These are phyloP conservation scores for Eumerus sabulonum DNA, from an alignment of 2,888 invertebrate species.

Conservation along the genomic window DNA sequence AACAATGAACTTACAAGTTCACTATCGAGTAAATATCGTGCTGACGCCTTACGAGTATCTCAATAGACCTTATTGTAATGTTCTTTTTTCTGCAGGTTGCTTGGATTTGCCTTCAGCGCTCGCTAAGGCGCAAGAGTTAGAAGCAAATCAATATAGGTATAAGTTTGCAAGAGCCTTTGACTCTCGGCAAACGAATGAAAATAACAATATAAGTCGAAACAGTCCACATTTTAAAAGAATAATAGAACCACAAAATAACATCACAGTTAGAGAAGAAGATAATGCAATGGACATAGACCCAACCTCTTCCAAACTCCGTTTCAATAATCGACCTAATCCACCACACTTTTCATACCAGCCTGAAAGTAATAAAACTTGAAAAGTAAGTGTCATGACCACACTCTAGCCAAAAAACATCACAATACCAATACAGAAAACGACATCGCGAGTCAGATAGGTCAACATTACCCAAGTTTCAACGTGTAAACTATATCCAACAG, in stretches of 20 bases:
- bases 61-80: neutral
- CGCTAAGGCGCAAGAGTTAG: slow-evolving; percentile 13
- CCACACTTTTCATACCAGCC: neutral
- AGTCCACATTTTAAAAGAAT: neutral
- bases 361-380: neutral
- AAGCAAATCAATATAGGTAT: slow-evolving; percentile 22
- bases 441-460: neutral
- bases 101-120: slow-evolving; percentile 15
- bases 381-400: too few relatives aligned
- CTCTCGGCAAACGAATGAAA: too few relatives aligned
- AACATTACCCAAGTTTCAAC: neutral
- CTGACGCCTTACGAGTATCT: slow-evolving; percentile 15
- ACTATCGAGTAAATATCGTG: slow-evolving; percentile 8
- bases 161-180: slow-evolving; percentile 18
- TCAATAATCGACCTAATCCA: neutral
- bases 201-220: slow-evolving; percentile 1
- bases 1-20: slow-evolving; percentile 7
- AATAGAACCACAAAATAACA: too few relatives aligned
- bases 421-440: neutral
- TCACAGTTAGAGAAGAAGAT: too few relatives aligned
- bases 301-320: too few relatives aligned
- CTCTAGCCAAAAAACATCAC: neutral
- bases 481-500: neutral
- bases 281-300: neutral
- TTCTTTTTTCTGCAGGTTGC: slow-evolving; percentile 12